Conservation (phyloP, 2,888 invertebrate species). For the Amorpha juglandis region DNA sequence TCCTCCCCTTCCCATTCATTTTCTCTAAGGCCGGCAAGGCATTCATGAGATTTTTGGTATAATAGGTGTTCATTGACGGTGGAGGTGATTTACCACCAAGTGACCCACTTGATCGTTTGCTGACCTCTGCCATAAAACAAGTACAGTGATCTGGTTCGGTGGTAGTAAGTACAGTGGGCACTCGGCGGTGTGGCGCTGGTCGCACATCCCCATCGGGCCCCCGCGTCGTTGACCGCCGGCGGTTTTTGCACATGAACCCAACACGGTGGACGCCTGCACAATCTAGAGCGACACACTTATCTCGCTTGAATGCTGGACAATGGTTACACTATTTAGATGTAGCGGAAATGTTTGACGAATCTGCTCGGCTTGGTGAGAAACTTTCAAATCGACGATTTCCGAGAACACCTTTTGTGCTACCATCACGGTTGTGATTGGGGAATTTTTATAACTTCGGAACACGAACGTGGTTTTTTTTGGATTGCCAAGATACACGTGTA, state of each 20-base stretch:
- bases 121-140: background rate
- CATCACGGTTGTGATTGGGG: background rate
- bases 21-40: too few relatives aligned
- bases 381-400: constrained; percentile 21
- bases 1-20: too few relatives aligned
- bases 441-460: background rate
- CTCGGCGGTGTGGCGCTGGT: background rate
- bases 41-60: too few relatives aligned
- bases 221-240: constrained; percentile 74
- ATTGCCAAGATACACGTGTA: too few relatives aligned
- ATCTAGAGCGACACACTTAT: constrained; percentile 67
- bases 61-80: too few relatives aligned
- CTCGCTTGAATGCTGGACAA: constrained; percentile 55
- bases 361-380: constrained; percentile 30
- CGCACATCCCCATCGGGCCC: constrained; percentile 71
- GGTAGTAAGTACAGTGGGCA: background rate
- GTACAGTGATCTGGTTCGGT: constrained; percentile 40
- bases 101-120: too few relatives aligned
- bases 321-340: constrained; percentile 40
- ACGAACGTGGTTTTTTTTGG: background rate
- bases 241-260: constrained; percentile 70
- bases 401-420: constrained; percentile 13
- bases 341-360: constrained; percentile 26
- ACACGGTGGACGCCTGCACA: constrained; percentile 57
- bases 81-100: too few relatives aligned